phyloP scores from a whole-genome alignment of 1,140 invertebrate species.

The Trigoniulus corallinus region DNA sequence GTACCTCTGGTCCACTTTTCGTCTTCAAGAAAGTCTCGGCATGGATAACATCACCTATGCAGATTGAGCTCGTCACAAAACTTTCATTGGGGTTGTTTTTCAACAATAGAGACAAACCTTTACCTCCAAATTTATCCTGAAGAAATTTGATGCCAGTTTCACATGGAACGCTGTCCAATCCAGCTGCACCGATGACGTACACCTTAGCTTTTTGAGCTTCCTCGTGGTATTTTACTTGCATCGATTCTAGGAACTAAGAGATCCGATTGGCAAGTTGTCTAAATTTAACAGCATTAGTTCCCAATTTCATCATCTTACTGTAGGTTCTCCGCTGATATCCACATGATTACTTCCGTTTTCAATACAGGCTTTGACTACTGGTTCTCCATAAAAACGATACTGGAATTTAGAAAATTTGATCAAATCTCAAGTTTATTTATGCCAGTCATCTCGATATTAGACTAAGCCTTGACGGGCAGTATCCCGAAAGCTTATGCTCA shows the following conservation, averaged over 20 bases:
- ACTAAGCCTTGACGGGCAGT: no score
- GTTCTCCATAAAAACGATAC: slow-evolving; percentile 73
- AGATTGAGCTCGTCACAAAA: slow-evolving; percentile 4
- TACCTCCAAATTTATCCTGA: slow-evolving; percentile 52
- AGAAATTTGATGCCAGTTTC: slow-evolving; percentile 65
- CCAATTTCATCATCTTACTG: slow-evolving; percentile 23
- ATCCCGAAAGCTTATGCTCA: no score
- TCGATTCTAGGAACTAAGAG: slow-evolving; percentile 60
- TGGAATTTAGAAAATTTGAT: slow-evolving; percentile 15
- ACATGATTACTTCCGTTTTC: slow-evolving; percentile 63
- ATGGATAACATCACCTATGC: slow-evolving; percentile 47
- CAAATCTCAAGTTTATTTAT: neutral
- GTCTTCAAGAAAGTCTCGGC: slow-evolving; percentile 50
- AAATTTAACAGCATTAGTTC: neutral
- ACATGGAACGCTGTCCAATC: slow-evolving; percentile 69
- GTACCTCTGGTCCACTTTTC: slow-evolving; percentile 19
- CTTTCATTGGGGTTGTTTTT: no score
- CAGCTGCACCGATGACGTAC: slow-evolving; percentile 75
- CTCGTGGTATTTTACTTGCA: slow-evolving; percentile 63
- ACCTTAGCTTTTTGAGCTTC: slow-evolving; percentile 55
- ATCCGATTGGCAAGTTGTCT: neutral
- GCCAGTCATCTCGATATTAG: slow-evolving; percentile 1
- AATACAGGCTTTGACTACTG: slow-evolving; percentile 80
- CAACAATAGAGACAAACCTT: slow-evolving; percentile 8
- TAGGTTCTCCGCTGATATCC: slow-evolving; percentile 79